A percentile compares a stretch with the other conserved stretches of the same genome.
phyloP scores from a whole-genome alignment of 2,797 vertebrate species.

The Poeciliopsis turneri region DNA sequence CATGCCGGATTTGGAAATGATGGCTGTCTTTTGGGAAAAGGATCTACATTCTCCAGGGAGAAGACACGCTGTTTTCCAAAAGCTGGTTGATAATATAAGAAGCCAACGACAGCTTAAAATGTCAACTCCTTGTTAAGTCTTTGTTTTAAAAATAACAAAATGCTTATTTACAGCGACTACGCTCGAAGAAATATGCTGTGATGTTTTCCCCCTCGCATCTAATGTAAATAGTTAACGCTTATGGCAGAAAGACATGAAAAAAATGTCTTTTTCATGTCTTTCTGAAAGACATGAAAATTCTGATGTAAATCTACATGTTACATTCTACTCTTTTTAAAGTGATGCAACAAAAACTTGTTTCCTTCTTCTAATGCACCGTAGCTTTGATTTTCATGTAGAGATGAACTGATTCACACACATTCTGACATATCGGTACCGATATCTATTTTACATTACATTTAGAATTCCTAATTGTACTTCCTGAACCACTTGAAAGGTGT shows the following conservation, averaged over 20 bases:
- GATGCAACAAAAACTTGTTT: not conserved
- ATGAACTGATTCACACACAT: too few relatives aligned
- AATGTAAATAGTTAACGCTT: not conserved
- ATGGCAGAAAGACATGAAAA: not conserved
- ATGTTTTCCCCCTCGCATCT: not conserved
- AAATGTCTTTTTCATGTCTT: too few relatives aligned
- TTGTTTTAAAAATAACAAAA: not conserved
- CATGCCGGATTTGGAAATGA: not conserved
- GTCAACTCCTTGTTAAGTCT: not conserved
- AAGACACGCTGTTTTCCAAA: not conserved
- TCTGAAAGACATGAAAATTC: too few relatives aligned
- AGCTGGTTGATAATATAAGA: not conserved
- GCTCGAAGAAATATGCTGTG: not conserved
- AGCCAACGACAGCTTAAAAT: not conserved
- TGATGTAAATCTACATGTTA: not conserved
- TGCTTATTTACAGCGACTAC: not conserved
- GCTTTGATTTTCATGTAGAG: too few relatives aligned
- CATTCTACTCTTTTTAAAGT: not conserved
- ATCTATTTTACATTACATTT: too few relatives aligned
- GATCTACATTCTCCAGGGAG: not conserved
- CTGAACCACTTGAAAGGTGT: too few relatives aligned
- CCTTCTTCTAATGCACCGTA: not conserved
- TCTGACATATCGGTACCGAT: too few relatives aligned
- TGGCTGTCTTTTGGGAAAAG: not conserved
- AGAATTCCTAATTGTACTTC: too few relatives aligned